These are phyloP conservation scores for Sylvilagus bachmani DNA, from an alignment of 2,113 vertebrate genomes.

Conservation along the genomic window DNA sequence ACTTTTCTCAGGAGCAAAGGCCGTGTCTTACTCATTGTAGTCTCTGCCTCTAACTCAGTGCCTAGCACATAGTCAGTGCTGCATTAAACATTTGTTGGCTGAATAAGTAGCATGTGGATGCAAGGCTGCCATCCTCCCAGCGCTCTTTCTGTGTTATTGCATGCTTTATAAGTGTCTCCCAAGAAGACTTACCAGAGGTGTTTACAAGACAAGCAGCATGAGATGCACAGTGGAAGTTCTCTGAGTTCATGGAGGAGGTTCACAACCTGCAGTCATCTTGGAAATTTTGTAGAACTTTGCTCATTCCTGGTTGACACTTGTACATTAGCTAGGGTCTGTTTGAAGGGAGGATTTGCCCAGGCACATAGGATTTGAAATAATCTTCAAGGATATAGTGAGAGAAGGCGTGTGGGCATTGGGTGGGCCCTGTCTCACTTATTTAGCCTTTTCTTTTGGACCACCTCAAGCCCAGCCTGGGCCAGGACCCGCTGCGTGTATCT, in stretches of 20 bases:
- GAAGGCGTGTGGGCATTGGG: neutral
- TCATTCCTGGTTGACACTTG: neutral
- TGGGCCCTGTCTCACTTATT: neutral
- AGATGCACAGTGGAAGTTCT: neutral
- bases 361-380: neutral
- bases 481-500: neutral
- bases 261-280: neutral
- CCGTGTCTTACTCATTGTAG: neutral
- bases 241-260: neutral
- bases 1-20: neutral
- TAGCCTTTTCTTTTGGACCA: slow-evolving; percentile 1
- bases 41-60: neutral
- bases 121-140: neutral
- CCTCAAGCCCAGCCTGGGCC: neutral
- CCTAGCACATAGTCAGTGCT: neutral
- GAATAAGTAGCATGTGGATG: neutral
- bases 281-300: slow-evolving; percentile 33
- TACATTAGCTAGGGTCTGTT: neutral
- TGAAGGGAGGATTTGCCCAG: neutral
- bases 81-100: neutral
- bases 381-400: neutral
- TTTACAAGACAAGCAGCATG: neutral
- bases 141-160: neutral
- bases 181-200: neutral
- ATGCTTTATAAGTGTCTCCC: slow-evolving; percentile 49